Base-by-base conservation (phyloP, 2,113 vertebrate species). In the Sceloporus tristichus region DNA sequence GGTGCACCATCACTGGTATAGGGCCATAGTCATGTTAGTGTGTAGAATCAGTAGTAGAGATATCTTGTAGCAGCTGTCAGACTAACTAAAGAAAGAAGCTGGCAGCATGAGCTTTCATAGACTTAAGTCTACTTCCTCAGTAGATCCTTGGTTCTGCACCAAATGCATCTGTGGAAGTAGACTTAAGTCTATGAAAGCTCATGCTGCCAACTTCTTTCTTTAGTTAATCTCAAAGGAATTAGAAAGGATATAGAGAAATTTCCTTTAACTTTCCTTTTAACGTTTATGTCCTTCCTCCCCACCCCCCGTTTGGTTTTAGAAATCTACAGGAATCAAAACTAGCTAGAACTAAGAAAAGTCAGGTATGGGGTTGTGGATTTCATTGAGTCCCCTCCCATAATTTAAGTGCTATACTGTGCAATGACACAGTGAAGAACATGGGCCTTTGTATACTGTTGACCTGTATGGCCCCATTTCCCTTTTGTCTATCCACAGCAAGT, bases 401-500 rank as follows among this genome's bases (percentile, higher is more conserved):
- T 70, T 7, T 25, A 83, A 65, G 29, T 21, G 3, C 38, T 66
- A n/a, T 40, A 23, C 13, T 68, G 25, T 82, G 42, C 65, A 42
- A 23, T 42, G 80, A 40, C 8, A 48, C 62, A 38, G 5, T 81
- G 74, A 13, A 42, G 16, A 29, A 48, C 78, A 79, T 13, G 25
- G 78, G 2, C 78, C 19, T 38, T 70, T 83, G 48, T 53, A 27
- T 83, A 8, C 70, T 53, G 13, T 53, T 83, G 27, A 14, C 27
- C 65, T 79, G 14, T 53, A 25, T 74, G 21, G 9, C 4, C 13
- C 59, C 48, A 56, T 70, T 3, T 70, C 34, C 11, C 40, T 86
- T 66, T 84, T 82, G 42, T 81, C 38, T 40, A n/a, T 83, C 25
- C 88, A 77, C 79, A 75, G 85, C 14, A 56, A 27, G 40, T 65